Evolutionary conservation across 1,140 invertebrate species (phyloP), one percentile per base, ranked within the genome.

Genomic region (Anagrus nilaparvatae): DNA sequence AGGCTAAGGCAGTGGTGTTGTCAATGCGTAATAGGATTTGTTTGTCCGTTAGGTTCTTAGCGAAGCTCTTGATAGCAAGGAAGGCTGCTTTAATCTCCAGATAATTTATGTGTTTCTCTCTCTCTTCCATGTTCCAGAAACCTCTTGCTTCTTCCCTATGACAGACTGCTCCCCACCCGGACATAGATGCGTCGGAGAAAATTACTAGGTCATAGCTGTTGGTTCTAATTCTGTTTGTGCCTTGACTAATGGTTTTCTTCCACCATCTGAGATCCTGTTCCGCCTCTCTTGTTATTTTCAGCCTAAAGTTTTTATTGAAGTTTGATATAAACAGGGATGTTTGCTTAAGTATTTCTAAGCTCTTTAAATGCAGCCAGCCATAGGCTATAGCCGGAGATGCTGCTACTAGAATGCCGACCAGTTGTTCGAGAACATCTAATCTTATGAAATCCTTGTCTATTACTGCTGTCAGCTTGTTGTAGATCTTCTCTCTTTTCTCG

Each of bases 121-220:
- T 49, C 52, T 57, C 27, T 6, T 10, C 2, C 12, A 14, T 35
- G 46, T 46, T 41, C 61, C 59, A 63, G 16, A n/a, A 33, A 1
- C 58, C 64, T 32, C 50, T 37, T 2, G 41, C 43, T 29, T 18
- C 38, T 8, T 47, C 5, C 5, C 41, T 38, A 8, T 56, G 48
- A 36, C 53, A 62, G 30, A 50, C 27, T 1, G 54, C 44, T 1
- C 57, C 64, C 60, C 58, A 60, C 8, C 58, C 61, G 8, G 55
- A 51, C 7, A 13, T 21, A 1, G 57, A 61, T 1, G 60, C 61
- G 37, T 65, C 59, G 2, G 55, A 50, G 45, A 46, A 63, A 13
- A 63, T 66, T 52, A 60, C 58, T 14, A 51, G 20, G 30, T 42
- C 14, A n/a, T n/a, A n/a, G n/a, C n/a, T n/a, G n/a, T n/a, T n/a